Conservation (phyloP, 1,140 invertebrate species). For the Halyomorpha halys region DNA sequence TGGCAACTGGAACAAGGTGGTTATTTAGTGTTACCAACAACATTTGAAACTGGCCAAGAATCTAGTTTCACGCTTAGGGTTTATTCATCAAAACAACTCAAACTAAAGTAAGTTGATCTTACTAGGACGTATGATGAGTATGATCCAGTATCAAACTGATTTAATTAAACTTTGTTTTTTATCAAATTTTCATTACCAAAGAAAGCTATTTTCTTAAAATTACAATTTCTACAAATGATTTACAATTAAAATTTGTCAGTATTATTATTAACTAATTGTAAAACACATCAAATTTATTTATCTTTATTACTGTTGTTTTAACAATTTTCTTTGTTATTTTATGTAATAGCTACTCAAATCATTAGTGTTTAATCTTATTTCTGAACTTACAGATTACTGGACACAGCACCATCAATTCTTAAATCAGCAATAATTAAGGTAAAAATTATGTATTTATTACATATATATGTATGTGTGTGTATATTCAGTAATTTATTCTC, state of each 20-base stretch:
- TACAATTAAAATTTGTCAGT: too few species aligned
- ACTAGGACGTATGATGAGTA: too few species aligned
- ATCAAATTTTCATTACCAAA: background rate
- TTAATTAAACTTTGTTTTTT: too few species aligned
- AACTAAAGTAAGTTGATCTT: constrained; percentile 52
- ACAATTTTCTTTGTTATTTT: too few species aligned
- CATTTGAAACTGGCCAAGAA: constrained; percentile 83
- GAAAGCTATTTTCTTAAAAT: too few species aligned
- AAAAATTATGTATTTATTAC: constrained; percentile 20
- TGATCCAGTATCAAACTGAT: too few species aligned
- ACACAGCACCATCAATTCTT: constrained; percentile 58
- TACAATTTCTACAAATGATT: too few species aligned
- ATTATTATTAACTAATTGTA: too few species aligned
- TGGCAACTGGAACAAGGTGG: constrained; percentile 72
- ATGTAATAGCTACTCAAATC: background rate
- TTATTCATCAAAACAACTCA: constrained; percentile 70
- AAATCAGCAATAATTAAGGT: constrained; percentile 64
- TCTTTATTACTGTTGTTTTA: background rate
- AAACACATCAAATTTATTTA: too few species aligned
- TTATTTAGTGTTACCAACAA: constrained; percentile 79
- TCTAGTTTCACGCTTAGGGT: constrained; percentile 72
- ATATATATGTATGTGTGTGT: too few species aligned
- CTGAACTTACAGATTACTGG: constrained; percentile 49
- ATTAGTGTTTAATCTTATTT: background rate
- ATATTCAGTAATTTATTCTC: too few species aligned